These are phyloP conservation scores for Clusia tigrina DNA, from an alignment of 2,888 invertebrate genomes.

Conservation along the genomic window DNA sequence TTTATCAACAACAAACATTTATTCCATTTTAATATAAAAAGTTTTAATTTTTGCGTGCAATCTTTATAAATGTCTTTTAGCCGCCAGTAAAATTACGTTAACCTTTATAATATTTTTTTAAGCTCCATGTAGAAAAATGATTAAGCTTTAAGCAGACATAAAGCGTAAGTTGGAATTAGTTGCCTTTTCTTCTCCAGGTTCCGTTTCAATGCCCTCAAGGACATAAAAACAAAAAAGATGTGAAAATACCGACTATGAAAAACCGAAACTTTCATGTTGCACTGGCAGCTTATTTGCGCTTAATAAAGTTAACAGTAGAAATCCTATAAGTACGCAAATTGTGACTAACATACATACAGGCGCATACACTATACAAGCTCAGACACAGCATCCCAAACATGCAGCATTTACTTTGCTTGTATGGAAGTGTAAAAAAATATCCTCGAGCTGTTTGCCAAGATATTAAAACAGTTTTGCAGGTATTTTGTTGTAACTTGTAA, in stretches of 20 bases:
- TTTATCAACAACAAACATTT: not conserved
- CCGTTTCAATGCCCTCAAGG: not conserved
- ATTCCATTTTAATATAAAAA: not conserved
- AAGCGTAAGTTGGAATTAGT: not conserved
- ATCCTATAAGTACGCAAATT: not conserved
- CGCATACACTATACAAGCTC: not conserved
- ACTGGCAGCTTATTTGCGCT: conserved; percentile 3
- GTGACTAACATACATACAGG: not conserved
- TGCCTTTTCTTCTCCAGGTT: not conserved
- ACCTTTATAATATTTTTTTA: not conserved
- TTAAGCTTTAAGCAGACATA: not conserved
- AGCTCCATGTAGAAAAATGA: not conserved
- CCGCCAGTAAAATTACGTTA: not conserved
- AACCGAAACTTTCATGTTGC: not conserved
- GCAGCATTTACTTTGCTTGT: not conserved
- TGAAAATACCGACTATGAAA: not conserved
- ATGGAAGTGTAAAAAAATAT: not conserved
- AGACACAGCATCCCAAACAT: too few species aligned
- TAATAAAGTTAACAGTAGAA: not conserved
- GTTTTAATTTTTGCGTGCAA: too few species aligned
- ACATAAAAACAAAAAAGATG: not conserved
- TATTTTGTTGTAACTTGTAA: conserved; percentile 1
- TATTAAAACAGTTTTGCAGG: conserved; percentile 2
- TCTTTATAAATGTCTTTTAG: too few species aligned
- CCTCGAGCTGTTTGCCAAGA: not conserved